Base-by-base conservation (phyloP, 2,888 invertebrate species). In the Teinopalpus imperialis region DNA sequence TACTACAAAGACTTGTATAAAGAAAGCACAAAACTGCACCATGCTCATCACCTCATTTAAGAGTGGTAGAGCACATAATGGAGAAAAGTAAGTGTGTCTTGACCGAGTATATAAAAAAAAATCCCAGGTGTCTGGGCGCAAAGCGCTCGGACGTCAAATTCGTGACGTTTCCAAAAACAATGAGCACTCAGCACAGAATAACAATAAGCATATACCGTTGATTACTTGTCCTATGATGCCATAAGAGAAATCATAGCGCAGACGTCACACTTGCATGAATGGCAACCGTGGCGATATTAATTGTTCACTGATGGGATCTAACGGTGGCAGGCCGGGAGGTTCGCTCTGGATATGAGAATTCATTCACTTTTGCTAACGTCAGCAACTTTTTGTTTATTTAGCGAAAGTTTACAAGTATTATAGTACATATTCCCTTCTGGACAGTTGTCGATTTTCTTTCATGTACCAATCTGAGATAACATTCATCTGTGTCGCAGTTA, bases 211-310 rank as follows among this genome's bases (percentile, higher is more conserved):
- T n/a, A n/a, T n/a, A n/a, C n/a, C 10, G 20, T 31, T 31, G 9
- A 31, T 31, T 9, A 31, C 18, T 9, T 31, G 8, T 1, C 68
- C 73, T 14, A 61, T 46, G 8, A 75, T 74, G 52, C 69, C 71
- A 58, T 63, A 66, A 54, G 54, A 53, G 42, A 50, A 51, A 31
- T 68, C 63, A 61, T 69, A 59, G 0, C 66, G 60, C 56, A 71
- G 58, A 24, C 67, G 53, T 51, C 69, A 62, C 48, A 74, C 58
- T 61, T 74, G 68, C 66, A 65, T 70, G 32, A 72, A 72, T 52
- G 67, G 69, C 6, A 72, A 52, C 16, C 63, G 56, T 14, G 69
- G 70, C 8, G 69, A 69, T 0, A 71, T 57, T 7, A 74, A 61
- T 52, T 69, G 56, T 66, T 67, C 63, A 57, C 54, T 60, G 16